phyloP scores from a whole-genome alignment of 2,113 vertebrate genomes.

The Laterallus jamaicensis region DNA sequence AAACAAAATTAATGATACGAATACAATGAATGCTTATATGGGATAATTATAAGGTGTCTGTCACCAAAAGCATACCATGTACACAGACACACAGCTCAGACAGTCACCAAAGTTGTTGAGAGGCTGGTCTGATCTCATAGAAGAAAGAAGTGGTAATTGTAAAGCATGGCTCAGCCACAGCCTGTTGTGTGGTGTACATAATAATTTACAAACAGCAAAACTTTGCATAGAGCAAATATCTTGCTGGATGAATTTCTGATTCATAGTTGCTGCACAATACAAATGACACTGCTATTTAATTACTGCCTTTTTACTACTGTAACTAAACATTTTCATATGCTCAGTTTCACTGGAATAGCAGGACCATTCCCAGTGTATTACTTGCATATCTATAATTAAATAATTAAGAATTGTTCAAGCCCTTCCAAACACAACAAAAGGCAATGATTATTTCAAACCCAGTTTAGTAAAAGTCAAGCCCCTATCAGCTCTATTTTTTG shows the following conservation, averaged over 20 bases:
- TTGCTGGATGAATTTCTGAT: conserved; percentile 51
- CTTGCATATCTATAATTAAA: conserved; percentile 82
- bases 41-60: conserved; percentile 82
- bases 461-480: conserved; percentile 80
- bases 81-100: conserved; percentile 54
- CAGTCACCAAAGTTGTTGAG: conserved; percentile 61
- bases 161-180: conserved; percentile 17
- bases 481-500: conserved; percentile 79
- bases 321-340: conserved; percentile 81
- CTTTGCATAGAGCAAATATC: conserved; percentile 47
- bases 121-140: conserved; percentile 21
- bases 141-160: conserved; percentile 24
- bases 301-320: conserved; percentile 77
- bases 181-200: background rate
- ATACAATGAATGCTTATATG: conserved; percentile 75
- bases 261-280: conserved; percentile 54
- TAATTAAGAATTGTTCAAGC: conserved; percentile 83
- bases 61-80: conserved; percentile 48
- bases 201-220: conserved; percentile 56
- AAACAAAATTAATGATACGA: conserved; percentile 83
- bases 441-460: conserved; percentile 77
- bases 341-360: conserved; percentile 79
- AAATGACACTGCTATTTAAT: conserved; percentile 77
- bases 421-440: conserved; percentile 83
- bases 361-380: conserved; percentile 80